Evolutionary conservation across 2,888 invertebrate genomes (phyloP).

Genomic region (Tenodera sinensis): DNA sequence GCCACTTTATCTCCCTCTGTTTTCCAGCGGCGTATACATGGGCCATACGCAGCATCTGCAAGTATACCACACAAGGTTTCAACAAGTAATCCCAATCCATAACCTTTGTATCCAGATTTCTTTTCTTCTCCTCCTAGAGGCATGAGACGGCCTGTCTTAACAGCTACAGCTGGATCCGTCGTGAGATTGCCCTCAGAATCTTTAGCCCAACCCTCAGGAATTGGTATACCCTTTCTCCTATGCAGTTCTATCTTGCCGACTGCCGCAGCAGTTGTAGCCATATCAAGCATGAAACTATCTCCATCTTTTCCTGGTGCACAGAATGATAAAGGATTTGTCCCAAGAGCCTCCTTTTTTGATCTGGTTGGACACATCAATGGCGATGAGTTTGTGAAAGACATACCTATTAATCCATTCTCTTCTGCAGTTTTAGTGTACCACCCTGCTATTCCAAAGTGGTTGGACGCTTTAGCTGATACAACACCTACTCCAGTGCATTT

Average conservation of each 20-base stretch:
- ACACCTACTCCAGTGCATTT: slow-evolving; percentile 74
- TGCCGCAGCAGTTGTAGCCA: slow-evolving; percentile 93
- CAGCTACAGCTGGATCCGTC: slow-evolving; percentile 59
- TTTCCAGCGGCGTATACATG: slow-evolving; percentile 74
- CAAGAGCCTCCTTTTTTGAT: slow-evolving; percentile 71
- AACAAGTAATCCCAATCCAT: slow-evolving; percentile 77
- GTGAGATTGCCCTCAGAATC: slow-evolving; percentile 62
- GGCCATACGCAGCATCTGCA: slow-evolving; percentile 68
- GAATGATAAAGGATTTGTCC: slow-evolving; percentile 87
- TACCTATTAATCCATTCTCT: slow-evolving; percentile 69
- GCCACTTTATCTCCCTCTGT: slow-evolving; percentile 49
- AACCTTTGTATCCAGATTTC: slow-evolving; percentile 85
- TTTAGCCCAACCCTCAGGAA: slow-evolving; percentile 86
- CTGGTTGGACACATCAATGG: slow-evolving; percentile 85
- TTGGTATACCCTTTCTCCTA: slow-evolving; percentile 65
- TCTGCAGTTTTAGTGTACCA: slow-evolving; percentile 77
- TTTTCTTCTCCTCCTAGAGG: slow-evolving; percentile 71
- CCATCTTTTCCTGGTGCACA: slow-evolving; percentile 69
- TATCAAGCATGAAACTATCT: slow-evolving; percentile 84
- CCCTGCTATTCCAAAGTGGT: slow-evolving; percentile 87
- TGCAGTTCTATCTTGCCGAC: slow-evolving; percentile 92
- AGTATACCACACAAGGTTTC: slow-evolving; percentile 86
- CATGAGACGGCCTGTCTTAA: slow-evolving; percentile 59
- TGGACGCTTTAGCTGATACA: slow-evolving; percentile 75
- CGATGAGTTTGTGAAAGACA: slow-evolving; percentile 89